Percentiles rank a stretch among this genome's conserved stretches.
These are phyloP conservation scores for Acronicta leporina DNA, from an alignment of 2,888 invertebrate genomes.

Conservation along the genomic window DNA sequence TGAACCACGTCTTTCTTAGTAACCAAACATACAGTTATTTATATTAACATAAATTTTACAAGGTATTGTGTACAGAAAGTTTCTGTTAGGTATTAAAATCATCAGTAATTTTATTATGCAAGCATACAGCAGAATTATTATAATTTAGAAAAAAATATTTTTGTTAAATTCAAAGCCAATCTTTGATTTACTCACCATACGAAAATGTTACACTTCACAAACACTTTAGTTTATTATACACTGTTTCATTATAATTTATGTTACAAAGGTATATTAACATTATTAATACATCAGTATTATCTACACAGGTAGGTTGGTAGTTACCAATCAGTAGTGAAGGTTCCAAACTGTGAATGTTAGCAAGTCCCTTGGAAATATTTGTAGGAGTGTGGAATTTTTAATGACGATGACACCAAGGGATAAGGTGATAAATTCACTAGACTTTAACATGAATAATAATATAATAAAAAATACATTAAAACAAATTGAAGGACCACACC, in stretches of 20 bases:
- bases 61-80: conserved; percentile 18
- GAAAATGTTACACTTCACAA: conserved; percentile 52
- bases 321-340: not conserved
- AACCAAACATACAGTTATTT: conserved; percentile 8
- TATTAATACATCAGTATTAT: conserved; percentile 26
- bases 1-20: conserved; percentile 1
- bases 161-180: conserved; percentile 49
- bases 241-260: conserved; percentile 17
- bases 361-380: conserved; percentile 28
- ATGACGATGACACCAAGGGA: conserved; percentile 18
- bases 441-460: conserved; percentile 20
- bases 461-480: not conserved
- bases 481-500: not conserved
- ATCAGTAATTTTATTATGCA: conserved; percentile 59
- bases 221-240: conserved; percentile 41
- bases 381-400: conserved; percentile 22
- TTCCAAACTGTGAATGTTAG: conserved; percentile 12
- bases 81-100: conserved; percentile 43
- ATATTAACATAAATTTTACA: conserved; percentile 1
- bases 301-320: conserved; percentile 23
- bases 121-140: conserved; percentile 49
- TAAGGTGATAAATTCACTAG: conserved; percentile 29
- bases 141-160: conserved; percentile 44
- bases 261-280: conserved; percentile 18
- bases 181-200: conserved; percentile 57